phyloP scores from a whole-genome alignment of 1,140 invertebrate genomes.

The Danaus plexippus region DNA sequence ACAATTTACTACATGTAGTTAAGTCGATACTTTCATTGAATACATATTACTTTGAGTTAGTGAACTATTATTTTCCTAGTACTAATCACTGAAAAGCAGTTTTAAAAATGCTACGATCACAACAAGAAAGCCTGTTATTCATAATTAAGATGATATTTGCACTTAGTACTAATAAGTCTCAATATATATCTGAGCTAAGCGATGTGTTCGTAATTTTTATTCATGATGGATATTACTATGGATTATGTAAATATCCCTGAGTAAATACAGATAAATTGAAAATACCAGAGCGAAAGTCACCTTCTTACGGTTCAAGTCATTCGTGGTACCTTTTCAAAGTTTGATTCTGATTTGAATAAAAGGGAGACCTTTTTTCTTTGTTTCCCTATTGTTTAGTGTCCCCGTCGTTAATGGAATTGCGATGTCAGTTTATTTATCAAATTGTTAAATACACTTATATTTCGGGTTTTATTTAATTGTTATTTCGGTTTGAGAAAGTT shows the following conservation, averaged over 20 bases:
- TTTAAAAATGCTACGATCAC: no score
- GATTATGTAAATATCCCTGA: conserved; percentile 14
- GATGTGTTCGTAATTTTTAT: no score
- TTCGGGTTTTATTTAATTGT: conserved; percentile 12
- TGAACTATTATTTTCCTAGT: no score
- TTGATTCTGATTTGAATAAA: conserved; percentile 51
- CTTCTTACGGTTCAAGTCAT: conserved; percentile 21
- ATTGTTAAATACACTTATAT: conserved; percentile 11
- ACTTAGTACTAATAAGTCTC: no score
- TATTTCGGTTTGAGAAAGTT: neutral
- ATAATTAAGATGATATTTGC: no score
- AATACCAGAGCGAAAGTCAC: conserved; percentile 19
- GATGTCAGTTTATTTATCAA: conserved; percentile 17
- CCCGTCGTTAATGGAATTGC: conserved; percentile 18
- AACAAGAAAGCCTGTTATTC: no score
- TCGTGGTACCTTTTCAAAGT: conserved; percentile 26
- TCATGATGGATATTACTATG: conserved; percentile 8
- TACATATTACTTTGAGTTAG: no score
- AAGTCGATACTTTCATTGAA: no score
- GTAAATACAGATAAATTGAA: conserved; percentile 13
- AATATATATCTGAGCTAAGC: no score
- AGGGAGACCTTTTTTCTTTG: conserved; percentile 46
- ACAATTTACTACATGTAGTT: no score
- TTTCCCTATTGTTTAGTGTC: conserved; percentile 20
- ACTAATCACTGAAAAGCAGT: no score